phyloP scores from a whole-genome alignment of 2,888 invertebrate genomes.

The Ectobius pallidus region DNA sequence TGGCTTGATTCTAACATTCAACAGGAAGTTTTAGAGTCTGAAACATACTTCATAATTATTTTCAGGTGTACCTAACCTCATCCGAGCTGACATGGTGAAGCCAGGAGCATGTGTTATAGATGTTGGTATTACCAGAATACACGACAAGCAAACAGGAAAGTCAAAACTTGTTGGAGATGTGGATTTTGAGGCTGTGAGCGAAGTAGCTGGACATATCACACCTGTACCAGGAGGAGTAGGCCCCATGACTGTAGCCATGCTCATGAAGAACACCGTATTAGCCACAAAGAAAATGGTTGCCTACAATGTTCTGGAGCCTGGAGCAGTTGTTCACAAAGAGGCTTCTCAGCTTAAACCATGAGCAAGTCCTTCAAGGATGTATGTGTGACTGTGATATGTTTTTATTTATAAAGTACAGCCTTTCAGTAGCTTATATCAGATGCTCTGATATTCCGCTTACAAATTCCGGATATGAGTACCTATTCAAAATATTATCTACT shows the following conservation, averaged over 20 bases:
- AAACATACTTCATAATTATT: no score
- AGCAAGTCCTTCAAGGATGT: background rate
- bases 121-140: conserved; percentile 81
- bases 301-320: conserved; percentile 30
- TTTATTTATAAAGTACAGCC: background rate
- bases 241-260: conserved; percentile 93
- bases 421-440: no score
- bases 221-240: conserved; percentile 94
- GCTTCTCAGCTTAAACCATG: conserved; percentile 31
- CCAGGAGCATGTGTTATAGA: conserved; percentile 88
- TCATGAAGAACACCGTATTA: conserved; percentile 86
- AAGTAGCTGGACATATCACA: conserved; percentile 83
- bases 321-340: conserved; percentile 30
- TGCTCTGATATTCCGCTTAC: no score
- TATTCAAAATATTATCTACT: no score
- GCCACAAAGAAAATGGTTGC: conserved; percentile 62
- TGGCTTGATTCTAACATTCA: no score
- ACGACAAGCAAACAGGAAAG: conserved; percentile 62
- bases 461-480: no score
- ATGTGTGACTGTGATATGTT: background rate
- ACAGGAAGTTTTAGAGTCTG: no score
- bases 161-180: conserved; percentile 85
- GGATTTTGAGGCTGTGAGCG: conserved; percentile 80
- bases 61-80: conserved; percentile 73
- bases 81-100: conserved; percentile 85